Evolutionary conservation across 2,888 invertebrate species (phyloP).

Genomic region (Tenthredo distinguenda): DNA sequence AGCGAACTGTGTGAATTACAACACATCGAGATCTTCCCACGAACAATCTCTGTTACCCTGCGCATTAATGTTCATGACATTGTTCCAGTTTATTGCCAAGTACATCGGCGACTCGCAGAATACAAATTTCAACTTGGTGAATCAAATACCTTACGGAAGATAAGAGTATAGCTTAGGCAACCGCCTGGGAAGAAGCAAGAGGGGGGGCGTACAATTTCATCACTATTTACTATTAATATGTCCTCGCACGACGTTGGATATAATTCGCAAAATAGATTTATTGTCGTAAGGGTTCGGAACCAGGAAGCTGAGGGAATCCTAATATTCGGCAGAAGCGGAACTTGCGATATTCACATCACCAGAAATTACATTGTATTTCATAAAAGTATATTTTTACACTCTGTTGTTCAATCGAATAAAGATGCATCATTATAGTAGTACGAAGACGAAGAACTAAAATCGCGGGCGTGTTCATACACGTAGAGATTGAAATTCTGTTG

Average conservation of each 20-base stretch:
- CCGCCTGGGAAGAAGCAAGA: not conserved
- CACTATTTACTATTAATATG: not conserved
- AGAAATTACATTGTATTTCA: not conserved
- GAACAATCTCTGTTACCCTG: not conserved
- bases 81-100: conserved; percentile 80
- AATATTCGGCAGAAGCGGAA: not conserved
- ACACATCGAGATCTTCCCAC: not conserved
- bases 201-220: too few species aligned
- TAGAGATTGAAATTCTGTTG: not conserved
- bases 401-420: not conserved
- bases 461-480: not conserved
- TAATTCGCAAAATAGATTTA: not conserved
- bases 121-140: conserved; percentile 79
- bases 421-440: not conserved
- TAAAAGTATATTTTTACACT: not conserved
- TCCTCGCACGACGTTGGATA: not conserved
- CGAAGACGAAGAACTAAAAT: not conserved
- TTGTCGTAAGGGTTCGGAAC: not conserved
- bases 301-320: not conserved
- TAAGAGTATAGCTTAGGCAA: conserved; percentile 69
- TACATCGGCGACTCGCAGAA: conserved; percentile 81
- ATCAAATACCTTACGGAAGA: conserved; percentile 82
- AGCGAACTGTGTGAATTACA: not conserved
- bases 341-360: not conserved
- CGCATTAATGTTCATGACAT: conserved; percentile 53